These are phyloP conservation scores for Rattus rattus DNA, from an alignment of 2,113 vertebrate genomes.

Conservation along the genomic window DNA sequence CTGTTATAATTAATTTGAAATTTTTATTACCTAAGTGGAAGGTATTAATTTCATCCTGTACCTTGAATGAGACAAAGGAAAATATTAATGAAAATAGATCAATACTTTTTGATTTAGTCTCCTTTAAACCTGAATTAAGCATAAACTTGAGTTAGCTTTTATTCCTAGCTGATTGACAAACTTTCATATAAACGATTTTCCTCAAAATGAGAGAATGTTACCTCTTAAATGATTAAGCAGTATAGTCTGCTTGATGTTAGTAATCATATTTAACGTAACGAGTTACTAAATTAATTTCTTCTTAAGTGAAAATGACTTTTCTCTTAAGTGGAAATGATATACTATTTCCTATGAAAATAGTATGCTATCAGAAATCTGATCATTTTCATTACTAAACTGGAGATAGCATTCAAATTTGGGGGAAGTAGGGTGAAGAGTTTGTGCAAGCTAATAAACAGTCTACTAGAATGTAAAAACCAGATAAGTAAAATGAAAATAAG, in stretches of 20 bases:
- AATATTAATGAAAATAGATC: slow-evolving; percentile 35
- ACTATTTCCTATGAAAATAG: slow-evolving; percentile 10
- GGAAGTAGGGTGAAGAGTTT: neutral
- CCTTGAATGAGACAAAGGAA: slow-evolving; percentile 19
- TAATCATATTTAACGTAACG: neutral
- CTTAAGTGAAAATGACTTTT: neutral
- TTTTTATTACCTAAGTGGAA: neutral
- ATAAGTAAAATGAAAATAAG: neutral
- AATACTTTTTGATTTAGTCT: neutral
- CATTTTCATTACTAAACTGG: slow-evolving; percentile 40
- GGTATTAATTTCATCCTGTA: neutral
- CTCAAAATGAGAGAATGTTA: slow-evolving; percentile 54
- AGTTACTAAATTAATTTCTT: slow-evolving; percentile 5
- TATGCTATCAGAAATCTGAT: slow-evolving; percentile 32
- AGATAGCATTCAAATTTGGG: slow-evolving; percentile 17
- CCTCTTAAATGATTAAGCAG: neutral
- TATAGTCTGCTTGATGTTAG: slow-evolving; percentile 29
- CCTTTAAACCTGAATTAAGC: slow-evolving; percentile 30
- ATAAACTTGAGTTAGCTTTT: neutral
- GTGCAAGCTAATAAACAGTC: slow-evolving; percentile 33
- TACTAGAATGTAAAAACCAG: slow-evolving; percentile 23
- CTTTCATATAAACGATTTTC: neutral
- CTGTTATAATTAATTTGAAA: neutral
- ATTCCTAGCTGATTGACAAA: slow-evolving; percentile 12
- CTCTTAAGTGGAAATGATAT: neutral